Conservation (phyloP, 53 echinoderm and acorn worm species). For the Paelopatides confundens region DNA sequence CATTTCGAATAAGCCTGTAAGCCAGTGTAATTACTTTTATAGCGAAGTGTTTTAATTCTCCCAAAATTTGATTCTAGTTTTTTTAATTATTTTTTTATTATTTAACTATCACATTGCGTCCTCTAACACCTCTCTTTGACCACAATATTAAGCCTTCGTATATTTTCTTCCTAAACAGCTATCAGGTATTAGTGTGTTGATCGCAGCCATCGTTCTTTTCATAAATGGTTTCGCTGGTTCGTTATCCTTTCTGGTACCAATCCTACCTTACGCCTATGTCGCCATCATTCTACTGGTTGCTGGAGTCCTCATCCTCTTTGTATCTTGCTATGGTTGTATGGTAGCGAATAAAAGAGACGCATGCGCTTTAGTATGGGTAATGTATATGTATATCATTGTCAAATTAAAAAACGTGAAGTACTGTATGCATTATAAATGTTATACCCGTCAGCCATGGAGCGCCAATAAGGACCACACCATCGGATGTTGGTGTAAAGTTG, state of each 20-base stretch:
- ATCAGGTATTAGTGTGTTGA: slow-evolving; percentile 66
- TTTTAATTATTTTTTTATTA: too few species aligned
- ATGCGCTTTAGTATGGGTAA: slow-evolving; percentile 77
- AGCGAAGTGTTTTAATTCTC: too few species aligned
- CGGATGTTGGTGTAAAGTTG: too few species aligned
- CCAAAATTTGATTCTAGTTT: too few species aligned
- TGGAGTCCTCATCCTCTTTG: slow-evolving; percentile 71
- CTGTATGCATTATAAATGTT: too few species aligned
- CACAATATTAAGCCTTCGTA: too few species aligned
- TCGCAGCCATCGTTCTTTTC: slow-evolving; percentile 74
- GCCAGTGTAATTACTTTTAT: too few species aligned
- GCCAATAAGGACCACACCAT: too few species aligned
- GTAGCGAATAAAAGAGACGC: slow-evolving; percentile 74
- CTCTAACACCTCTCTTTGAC: too few species aligned
- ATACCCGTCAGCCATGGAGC: too few species aligned
- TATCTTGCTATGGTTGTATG: slow-evolving; percentile 78
- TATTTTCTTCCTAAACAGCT: slow-evolving; percentile 55
- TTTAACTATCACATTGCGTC: too few species aligned
- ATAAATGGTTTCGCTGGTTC: slow-evolving; percentile 74
- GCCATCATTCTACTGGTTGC: slow-evolving; percentile 74
- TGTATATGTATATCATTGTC: not conserved
- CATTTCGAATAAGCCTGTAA: too few species aligned
- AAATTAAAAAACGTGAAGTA: not conserved
- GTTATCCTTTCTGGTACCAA: slow-evolving; percentile 70
- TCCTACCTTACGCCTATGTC: slow-evolving; percentile 81